Evolutionary conservation across 2,888 invertebrate species (phyloP).

Genomic region (Aplocera efformata): DNA sequence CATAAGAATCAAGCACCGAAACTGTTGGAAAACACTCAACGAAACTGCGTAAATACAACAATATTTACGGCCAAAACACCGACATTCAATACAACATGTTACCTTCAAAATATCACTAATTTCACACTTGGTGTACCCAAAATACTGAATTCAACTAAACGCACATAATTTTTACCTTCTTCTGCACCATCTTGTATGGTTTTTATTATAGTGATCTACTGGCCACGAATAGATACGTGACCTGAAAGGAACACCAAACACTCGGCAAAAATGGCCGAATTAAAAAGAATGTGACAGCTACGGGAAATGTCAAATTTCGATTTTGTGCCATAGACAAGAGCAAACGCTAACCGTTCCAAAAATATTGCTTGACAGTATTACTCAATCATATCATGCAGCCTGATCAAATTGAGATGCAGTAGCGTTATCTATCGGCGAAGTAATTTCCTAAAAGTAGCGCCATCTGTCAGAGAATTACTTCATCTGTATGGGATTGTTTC

Average conservation of each 20-base stretch:
- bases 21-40: constrained; percentile 17
- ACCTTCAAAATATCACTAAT: constrained; percentile 36
- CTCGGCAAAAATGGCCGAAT: constrained; percentile 78
- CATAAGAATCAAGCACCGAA: neutral
- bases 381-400: neutral
- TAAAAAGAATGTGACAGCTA: constrained; percentile 54
- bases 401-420: neutral
- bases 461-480: too few relatives aligned
- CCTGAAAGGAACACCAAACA: constrained; percentile 68
- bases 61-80: constrained; percentile 41
- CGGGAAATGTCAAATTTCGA: constrained; percentile 8
- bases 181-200: constrained; percentile 77
- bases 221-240: constrained; percentile 77
- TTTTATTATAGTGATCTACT: constrained; percentile 69
- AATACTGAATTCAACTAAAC: constrained; percentile 63
- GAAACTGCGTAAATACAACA: constrained; percentile 26
- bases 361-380: neutral
- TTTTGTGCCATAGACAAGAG: constrained; percentile 16
- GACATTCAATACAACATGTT: constrained; percentile 42
- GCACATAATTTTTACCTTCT: constrained; percentile 79
- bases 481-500: too few relatives aligned
- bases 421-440: too few relatives aligned
- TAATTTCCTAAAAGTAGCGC: too few relatives aligned
- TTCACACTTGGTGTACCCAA: constrained; percentile 41
- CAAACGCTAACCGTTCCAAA: neutral